A percentile compares a stretch with the other conserved stretches of the same genome.
phyloP scores from a whole-genome alignment of 2,888 invertebrate genomes.

The Phoronis australis region DNA sequence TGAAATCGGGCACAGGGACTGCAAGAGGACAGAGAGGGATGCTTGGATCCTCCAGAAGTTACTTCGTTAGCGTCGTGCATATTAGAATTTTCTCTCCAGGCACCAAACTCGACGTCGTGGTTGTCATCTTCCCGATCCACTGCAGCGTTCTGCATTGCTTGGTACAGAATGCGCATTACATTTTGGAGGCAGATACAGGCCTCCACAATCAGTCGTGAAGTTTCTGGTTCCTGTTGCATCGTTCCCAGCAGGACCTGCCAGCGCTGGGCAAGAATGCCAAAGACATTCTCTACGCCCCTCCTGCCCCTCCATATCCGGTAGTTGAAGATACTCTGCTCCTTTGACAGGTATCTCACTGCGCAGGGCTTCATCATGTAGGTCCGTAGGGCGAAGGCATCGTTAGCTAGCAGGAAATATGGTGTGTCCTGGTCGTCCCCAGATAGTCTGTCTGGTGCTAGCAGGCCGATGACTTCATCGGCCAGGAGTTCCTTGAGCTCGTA shows the following conservation, averaged over 20 bases:
- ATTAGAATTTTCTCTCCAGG: conserved; percentile 11
- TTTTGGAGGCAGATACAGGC: conserved; percentile 15
- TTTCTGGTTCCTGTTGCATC: conserved; percentile 12
- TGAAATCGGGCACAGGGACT: no score
- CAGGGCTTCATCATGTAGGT: conserved; percentile 17
- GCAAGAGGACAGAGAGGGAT: no score
- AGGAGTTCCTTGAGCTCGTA: conserved; percentile 1
- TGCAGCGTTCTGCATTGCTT: conserved; percentile 9
- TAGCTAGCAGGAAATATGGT: conserved; percentile 13
- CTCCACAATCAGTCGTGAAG: conserved; percentile 9
- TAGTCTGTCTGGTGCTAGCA: conserved; percentile 5
- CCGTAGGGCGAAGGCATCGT: conserved; percentile 12
- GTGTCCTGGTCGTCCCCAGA: conserved; percentile 6
- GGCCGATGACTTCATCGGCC: conserved; percentile 5
- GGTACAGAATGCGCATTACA: conserved; percentile 12
- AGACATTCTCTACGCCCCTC: conserved; percentile 19
- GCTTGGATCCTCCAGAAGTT: no score
- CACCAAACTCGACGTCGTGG: conserved; percentile 12
- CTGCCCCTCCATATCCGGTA: conserved; percentile 18
- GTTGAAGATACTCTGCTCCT: conserved; percentile 17
- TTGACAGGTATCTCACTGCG: conserved; percentile 6
- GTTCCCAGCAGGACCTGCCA: conserved; percentile 15
- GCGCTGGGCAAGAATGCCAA: conserved; percentile 17
- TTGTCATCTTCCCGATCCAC: conserved; percentile 6
- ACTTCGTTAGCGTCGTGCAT: conserved; percentile 5